These are phyloP conservation scores for Chunga burmeisteri DNA, from an alignment of 2,113 vertebrate species.

Conservation along the genomic window DNA sequence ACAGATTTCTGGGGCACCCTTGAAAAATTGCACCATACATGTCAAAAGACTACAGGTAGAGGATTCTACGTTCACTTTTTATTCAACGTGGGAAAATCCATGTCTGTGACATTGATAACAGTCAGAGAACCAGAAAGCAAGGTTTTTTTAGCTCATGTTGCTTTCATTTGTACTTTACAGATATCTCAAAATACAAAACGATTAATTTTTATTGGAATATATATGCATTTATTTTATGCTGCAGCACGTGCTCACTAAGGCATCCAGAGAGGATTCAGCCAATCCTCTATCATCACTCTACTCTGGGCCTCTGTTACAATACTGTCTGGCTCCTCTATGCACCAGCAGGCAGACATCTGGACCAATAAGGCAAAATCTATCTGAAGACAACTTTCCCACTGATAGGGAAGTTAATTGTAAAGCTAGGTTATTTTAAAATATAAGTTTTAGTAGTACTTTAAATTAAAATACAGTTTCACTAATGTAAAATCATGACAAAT, in stretches of 20 bases:
- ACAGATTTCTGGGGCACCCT: not conserved
- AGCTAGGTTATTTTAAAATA: not conserved
- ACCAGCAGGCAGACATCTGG: not conserved
- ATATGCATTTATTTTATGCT: not conserved
- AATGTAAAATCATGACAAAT: not conserved
- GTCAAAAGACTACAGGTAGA: not conserved
- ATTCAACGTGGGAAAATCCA: not conserved
- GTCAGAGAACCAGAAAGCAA: not conserved
- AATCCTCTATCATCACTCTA: not conserved
- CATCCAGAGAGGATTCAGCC: not conserved
- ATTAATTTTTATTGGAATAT: not conserved
- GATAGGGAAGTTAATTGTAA: not conserved
- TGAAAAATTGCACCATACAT: not conserved
- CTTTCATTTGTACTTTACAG: not conserved
- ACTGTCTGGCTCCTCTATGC: not conserved
- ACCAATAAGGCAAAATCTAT: not conserved
- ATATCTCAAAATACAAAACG: not conserved
- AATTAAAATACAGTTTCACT: not conserved
- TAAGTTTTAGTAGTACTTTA: not conserved
- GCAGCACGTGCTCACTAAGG: rapidly evolving
- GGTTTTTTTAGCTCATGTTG: not conserved
- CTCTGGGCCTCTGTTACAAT: not conserved
- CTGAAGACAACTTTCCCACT: not conserved
- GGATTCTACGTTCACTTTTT: not conserved
- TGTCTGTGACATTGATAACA: not conserved